These are phyloP conservation scores for Uropsilus gracilis DNA, from an alignment of 2,113 vertebrate species.

Conservation along the genomic window DNA sequence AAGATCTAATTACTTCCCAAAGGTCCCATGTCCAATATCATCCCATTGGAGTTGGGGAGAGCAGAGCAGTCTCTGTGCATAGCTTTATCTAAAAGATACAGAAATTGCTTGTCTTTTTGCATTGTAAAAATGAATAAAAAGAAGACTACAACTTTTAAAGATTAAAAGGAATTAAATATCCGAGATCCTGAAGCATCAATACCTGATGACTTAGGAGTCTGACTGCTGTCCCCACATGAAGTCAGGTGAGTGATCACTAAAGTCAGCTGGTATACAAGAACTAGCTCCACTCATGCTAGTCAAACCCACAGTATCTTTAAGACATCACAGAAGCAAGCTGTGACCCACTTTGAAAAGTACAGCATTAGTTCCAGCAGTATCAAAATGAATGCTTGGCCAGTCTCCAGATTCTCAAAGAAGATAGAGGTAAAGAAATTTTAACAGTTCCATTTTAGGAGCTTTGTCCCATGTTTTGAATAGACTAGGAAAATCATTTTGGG, in stretches of 20 bases:
- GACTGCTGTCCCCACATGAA: background rate
- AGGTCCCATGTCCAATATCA: background rate
- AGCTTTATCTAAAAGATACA: background rate
- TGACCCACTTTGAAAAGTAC: slow-evolving; percentile 51
- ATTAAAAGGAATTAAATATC: background rate
- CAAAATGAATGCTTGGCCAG: slow-evolving; percentile 28
- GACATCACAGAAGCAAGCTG: background rate
- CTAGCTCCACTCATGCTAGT: background rate
- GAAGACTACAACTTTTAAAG: background rate
- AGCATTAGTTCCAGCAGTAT: slow-evolving; percentile 1
- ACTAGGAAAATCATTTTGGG: slow-evolving; percentile 3
- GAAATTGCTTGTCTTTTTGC: background rate
- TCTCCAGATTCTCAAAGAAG: slow-evolving; percentile 34
- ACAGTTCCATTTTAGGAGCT: slow-evolving; percentile 42
- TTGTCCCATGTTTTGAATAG: slow-evolving; percentile 19
- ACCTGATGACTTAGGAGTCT: background rate
- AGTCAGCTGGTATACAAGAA: background rate
- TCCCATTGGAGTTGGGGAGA: background rate
- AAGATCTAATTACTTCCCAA: background rate
- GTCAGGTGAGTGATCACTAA: background rate
- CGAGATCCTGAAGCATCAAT: background rate
- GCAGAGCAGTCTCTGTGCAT: background rate
- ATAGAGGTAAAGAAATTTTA: background rate
- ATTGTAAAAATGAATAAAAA: background rate
- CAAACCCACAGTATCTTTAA: background rate